phyloP scores from a whole-genome alignment of 2,113 vertebrate genomes.

The Falco punctatus region DNA sequence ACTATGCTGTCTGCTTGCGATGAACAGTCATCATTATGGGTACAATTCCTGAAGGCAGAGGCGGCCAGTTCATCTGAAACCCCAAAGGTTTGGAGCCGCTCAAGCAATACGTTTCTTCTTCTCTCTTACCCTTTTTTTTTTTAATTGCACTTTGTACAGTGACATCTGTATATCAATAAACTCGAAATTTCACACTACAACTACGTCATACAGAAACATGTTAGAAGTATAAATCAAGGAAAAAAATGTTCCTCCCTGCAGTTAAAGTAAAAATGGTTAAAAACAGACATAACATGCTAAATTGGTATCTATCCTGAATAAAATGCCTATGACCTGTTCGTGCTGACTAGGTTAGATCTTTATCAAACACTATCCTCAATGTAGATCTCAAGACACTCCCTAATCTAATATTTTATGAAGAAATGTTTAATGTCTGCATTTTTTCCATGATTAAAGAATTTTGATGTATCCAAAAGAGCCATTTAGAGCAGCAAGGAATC shows the following conservation, averaged over 20 bases:
- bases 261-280: constrained; percentile 28
- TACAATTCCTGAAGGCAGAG: constrained; percentile 43
- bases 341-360: constrained; percentile 19
- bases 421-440: constrained; percentile 46
- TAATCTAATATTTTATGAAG: constrained; percentile 64
- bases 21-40: constrained; percentile 39
- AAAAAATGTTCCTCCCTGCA: background rate
- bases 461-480: constrained; percentile 45
- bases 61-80: background rate
- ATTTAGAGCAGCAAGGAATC: constrained; percentile 55
- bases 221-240: constrained; percentile 11
- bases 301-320: constrained; percentile 5
- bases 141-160: background rate
- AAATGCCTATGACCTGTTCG: constrained; percentile 22
- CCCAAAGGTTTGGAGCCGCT: constrained; percentile 22
- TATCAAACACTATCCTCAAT: background rate
- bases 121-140: background rate
- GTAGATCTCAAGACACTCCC: constrained; percentile 34
- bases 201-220: background rate
- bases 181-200: background rate
- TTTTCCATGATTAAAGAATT: constrained; percentile 31
- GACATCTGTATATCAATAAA: background rate
- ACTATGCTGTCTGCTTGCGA: constrained; percentile 20
- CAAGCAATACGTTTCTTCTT: background rate
- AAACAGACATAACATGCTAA: background rate